A percentile compares a stretch with the other conserved stretches of the same genome.
Evolutionary conservation across 2,113 vertebrate genomes (phyloP).

Genomic region (Cavia porcellus): DNA sequence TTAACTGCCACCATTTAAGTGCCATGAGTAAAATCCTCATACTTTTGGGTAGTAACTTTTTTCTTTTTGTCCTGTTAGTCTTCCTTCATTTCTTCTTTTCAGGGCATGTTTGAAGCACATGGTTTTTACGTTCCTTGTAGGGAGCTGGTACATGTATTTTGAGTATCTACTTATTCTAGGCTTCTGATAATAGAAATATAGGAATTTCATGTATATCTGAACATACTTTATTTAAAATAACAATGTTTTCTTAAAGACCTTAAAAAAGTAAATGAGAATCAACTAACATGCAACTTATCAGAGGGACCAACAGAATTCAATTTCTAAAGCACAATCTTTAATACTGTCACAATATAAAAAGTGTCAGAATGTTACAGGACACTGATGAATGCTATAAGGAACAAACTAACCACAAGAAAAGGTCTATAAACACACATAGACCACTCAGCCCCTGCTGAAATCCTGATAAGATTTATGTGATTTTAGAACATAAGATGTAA

Average conservation of each 20-base stretch:
- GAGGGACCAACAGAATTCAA: slow-evolving; percentile 5
- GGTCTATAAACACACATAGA: neutral
- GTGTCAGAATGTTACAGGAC: neutral
- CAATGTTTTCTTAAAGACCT: neutral
- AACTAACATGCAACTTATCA: neutral
- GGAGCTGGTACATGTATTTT: neutral
- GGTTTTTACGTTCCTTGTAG: neutral
- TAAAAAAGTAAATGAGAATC: neutral
- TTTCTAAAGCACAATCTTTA: neutral
- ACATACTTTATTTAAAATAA: slow-evolving; percentile 21
- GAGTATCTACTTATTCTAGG: neutral
- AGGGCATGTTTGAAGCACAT: too few species aligned
- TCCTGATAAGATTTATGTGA: neutral
- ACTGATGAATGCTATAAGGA: neutral
- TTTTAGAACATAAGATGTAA: slow-evolving; percentile 36
- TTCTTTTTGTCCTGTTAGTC: neutral
- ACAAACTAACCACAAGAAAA: neutral
- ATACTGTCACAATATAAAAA: slow-evolving; percentile 23
- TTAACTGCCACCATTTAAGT: neutral
- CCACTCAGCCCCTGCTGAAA: neutral
- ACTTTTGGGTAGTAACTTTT: neutral
- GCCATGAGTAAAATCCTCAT: neutral
- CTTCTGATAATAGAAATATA: slow-evolving; percentile 31
- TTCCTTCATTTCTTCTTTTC: neutral
- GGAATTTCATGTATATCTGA: neutral